These are phyloP conservation scores for Clarias macrocephalus DNA, from an alignment of 2,113 vertebrate genomes.

Conservation along the genomic window DNA sequence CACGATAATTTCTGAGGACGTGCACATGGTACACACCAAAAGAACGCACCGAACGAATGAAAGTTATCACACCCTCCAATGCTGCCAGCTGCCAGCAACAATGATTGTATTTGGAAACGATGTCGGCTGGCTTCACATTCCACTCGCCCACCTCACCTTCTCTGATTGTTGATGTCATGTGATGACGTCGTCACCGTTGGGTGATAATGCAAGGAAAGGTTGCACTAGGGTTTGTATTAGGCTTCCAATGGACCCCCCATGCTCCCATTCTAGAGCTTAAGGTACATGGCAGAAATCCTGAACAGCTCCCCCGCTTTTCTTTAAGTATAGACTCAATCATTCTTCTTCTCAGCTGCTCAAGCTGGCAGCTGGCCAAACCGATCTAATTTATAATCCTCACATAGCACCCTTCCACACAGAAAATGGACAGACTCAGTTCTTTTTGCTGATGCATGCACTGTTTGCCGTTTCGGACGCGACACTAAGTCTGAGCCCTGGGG, in stretches of 20 bases:
- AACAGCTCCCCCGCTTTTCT: background rate
- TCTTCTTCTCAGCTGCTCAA: background rate
- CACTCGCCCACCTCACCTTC: background rate
- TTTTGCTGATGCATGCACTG: background rate
- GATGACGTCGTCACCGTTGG: background rate
- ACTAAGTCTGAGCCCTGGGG: background rate
- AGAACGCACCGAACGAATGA: too few species aligned
- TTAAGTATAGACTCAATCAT: background rate
- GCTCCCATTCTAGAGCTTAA: background rate
- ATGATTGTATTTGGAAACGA: background rate
- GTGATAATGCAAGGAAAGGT: background rate
- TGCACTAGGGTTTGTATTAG: background rate
- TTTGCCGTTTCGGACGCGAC: background rate
- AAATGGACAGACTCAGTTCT: background rate
- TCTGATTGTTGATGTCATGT: background rate
- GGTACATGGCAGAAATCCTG: background rate
- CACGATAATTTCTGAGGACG: too few species aligned
- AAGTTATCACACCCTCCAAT: too few species aligned
- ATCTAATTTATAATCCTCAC: background rate
- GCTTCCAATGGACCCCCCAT: background rate
- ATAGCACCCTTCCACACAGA: background rate
- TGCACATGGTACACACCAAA: too few species aligned
- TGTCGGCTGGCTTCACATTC: background rate
- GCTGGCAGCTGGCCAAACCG: background rate
- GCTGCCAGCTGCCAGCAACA: too few species aligned